Base-by-base conservation (phyloP, 2,888 invertebrate genomes). In the Agriopis aurantiaria region DNA sequence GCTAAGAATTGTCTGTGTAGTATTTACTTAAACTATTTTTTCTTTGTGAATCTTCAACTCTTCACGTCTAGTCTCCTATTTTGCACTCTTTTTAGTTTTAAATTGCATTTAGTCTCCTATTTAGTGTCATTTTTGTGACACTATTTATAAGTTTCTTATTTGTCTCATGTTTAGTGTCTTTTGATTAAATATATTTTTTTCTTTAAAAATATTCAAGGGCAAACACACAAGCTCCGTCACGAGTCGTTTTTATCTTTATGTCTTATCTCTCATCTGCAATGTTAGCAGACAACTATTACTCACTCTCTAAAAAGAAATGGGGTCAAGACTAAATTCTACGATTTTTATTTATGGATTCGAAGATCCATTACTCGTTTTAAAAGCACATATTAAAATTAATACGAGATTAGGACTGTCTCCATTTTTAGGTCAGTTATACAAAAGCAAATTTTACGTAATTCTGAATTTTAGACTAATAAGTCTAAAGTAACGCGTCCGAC, bases 311-410 rank as follows among this genome's bases (percentile, higher is more conserved):
- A 88, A 88, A 85, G 83, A 90, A 91, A 88, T 85, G 82, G 80
- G 91, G 91, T 88, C 91, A 90, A 90, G 90, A 86, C 82, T 85
- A 83, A 80, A 79, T 80, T 82, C 73, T 76, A 77, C 77, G 76
- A 75, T 81, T 81, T 81, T 82, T 88, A 85, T 86, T 85, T 88
- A 80, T 82, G 82, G 75, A 62, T 66, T 41, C 70, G 73, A 74
- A 76, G 73, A 72, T 79, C 68, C 74, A 69, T 72, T 74, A 56
- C 72, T 64, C 75, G 71, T 69, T 71, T 65, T 69, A 66, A 59
- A 69, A 51, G 40, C 55, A 55, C 61, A 58, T 23, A 48, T 23
- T 63, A 64, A 56, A 60, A 52, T 49, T 33, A 46, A 53, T 56
- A 45, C 40, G 48, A 8, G 7, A 8, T 8, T 49, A 0, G 61